Conservation (phyloP, 2,797 vertebrate genomes). For the Psittacula derbiana region DNA sequence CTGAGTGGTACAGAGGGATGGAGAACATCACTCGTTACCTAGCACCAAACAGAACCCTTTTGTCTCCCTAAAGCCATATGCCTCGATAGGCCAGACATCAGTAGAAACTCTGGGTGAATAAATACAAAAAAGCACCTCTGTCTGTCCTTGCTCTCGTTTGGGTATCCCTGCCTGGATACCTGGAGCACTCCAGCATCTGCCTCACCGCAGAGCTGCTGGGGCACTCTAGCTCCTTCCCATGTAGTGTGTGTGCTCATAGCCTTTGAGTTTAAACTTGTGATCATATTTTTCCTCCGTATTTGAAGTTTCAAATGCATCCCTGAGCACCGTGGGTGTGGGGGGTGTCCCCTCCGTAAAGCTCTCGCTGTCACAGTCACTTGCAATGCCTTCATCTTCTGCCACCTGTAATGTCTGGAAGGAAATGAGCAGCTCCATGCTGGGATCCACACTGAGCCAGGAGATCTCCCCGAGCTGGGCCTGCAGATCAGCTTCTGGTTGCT, state of each 20-base stretch:
- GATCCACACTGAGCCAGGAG: not conserved
- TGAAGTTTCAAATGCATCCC: not conserved
- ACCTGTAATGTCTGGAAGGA: constrained; percentile 45
- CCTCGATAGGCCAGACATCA: not conserved
- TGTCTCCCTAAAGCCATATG: not conserved
- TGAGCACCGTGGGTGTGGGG: fast-evolving
- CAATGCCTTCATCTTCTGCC: constrained; percentile 48
- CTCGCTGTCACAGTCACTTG: constrained; percentile 20
- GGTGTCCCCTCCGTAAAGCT: not conserved
- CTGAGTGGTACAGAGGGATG: not conserved
- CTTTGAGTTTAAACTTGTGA: not conserved
- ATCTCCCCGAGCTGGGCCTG: fast-evolving
- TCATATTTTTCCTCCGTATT: not conserved
- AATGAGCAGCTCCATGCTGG: not conserved
- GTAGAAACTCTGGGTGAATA: not conserved
- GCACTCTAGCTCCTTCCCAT: not conserved
- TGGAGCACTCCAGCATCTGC: not conserved
- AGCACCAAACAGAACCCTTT: not conserved
- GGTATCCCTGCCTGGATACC: not conserved
- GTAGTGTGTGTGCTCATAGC: not conserved
- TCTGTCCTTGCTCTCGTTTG: not conserved
- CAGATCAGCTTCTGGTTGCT: fast-evolving
- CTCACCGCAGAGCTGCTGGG: not conserved
- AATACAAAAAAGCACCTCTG: not conserved
- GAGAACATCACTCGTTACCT: not conserved